phyloP scores from a whole-genome alignment of 2,113 vertebrate species.

The Peromyscus californicus region DNA sequence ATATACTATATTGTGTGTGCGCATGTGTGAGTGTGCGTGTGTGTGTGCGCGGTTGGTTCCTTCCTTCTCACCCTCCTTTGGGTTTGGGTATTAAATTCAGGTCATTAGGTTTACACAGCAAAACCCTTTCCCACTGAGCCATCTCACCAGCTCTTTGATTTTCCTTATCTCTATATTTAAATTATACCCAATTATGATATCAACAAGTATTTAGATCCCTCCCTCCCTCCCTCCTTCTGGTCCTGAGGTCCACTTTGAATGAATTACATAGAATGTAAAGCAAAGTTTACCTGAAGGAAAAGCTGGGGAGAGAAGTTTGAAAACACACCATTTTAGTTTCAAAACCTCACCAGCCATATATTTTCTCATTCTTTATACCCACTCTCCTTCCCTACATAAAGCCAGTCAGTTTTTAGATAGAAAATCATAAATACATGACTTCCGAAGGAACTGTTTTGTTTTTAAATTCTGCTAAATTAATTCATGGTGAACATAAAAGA shows the following conservation, averaged over 20 bases:
- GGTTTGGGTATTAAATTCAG: background rate
- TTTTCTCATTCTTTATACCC: conserved; percentile 29
- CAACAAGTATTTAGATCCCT: background rate
- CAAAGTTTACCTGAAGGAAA: conserved; percentile 8
- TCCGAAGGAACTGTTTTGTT: conserved; percentile 54
- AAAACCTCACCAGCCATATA: conserved; percentile 28
- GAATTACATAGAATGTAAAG: conserved; percentile 36
- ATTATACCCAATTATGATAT: background rate
- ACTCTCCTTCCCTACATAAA: conserved; percentile 25
- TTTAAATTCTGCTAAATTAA: conserved; percentile 58
- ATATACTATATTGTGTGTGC: background rate
- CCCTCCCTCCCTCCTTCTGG: background rate
- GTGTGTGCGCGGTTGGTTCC: background rate
- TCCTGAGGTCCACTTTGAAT: conserved; percentile 19
- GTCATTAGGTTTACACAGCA: background rate
- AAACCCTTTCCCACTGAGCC: background rate
- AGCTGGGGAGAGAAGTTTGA: background rate
- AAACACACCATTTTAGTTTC: conserved; percentile 19
- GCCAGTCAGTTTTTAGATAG: conserved; percentile 29
- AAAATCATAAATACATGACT: background rate
- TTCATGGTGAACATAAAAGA: conserved; percentile 23
- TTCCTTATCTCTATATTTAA: conserved; percentile 52
- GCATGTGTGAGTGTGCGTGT: background rate
- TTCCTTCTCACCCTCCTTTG: background rate
- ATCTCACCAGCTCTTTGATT: background rate